Base-by-base conservation (phyloP, 2,888 invertebrate genomes). In the Griposia aprilina region DNA sequence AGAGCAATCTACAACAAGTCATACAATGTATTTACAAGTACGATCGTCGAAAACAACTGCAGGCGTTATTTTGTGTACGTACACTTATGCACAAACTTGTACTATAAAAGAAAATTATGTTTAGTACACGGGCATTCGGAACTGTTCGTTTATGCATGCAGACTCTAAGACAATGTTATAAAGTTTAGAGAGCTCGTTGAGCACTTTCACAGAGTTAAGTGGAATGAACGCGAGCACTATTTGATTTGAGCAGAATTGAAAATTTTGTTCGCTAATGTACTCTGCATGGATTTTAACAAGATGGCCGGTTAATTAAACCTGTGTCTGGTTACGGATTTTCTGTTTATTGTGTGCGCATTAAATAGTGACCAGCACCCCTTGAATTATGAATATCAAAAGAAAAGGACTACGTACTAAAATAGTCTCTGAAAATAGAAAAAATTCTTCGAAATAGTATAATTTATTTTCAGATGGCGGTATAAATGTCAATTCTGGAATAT, bases 111-210 rank as follows among this genome's bases (percentile, higher is more conserved):
- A 88, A 90, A 90, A 90, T 91, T 87, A 91, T 90, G 90, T 89
- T 90, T 87, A 87, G 88, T 85, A 89, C 89, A 89, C 79, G 68
- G 81, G 83, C 85, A 89, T 90, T 90, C 81, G 86, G 80, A 90
- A 89, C 92, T 92, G 88, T 90, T 94, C 90, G 84, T 87, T 93
- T 94, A 94, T 94, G 90, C 92, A 94, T 93, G 93, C 94, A 87
- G 88, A 87, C 91, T 89, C 87, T 90, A 88, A 92, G 92, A 93
- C 93, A 93, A 93, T 92, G 92, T 91, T 91, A 90, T 90, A 90
- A 93, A 93, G 91, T 93, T 93, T 88, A 85, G 87, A 89, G 88
- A 89, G 86, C 88, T 89, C 84, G 87, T 91, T 88, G 89, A 88
- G 89, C 89, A 90, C 90, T 91, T 93, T 90, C 89, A 87, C 87